Conservation (phyloP, 2,797 vertebrate species). For the Geotrypetes seraphini region DNA sequence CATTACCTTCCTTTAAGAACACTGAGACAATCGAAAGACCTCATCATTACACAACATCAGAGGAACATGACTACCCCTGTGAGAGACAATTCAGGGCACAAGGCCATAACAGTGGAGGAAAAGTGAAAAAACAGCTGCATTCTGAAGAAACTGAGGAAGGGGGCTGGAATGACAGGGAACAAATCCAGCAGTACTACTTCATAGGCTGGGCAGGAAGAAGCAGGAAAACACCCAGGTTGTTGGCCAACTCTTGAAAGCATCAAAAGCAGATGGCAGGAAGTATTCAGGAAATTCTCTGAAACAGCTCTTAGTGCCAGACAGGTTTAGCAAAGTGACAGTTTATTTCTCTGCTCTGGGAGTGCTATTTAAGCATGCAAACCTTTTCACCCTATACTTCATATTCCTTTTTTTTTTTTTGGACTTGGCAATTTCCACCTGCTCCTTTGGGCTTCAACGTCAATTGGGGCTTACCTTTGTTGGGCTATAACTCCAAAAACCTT, state of each 20-base stretch:
- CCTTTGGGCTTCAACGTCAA: no score
- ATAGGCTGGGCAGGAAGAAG: conserved; percentile 49
- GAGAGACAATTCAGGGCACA: conserved; percentile 47
- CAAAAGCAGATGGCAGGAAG: conserved; percentile 62
- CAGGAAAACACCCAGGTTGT: conserved; percentile 55
- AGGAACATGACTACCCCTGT: conserved; percentile 52
- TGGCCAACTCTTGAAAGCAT: conserved; percentile 51
- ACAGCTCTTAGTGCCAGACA: conserved; percentile 37
- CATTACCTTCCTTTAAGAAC: conserved; percentile 69
- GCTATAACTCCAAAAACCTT: no score
- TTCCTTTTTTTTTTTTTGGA: no score
- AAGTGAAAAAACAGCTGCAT: conserved; percentile 25
- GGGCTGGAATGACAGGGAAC: conserved; percentile 46
- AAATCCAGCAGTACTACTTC: conserved; percentile 43
- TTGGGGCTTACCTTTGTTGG: no score
- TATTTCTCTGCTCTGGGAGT: conserved; percentile 44
- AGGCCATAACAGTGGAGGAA: conserved; percentile 29
- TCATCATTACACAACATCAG: conserved; percentile 46
- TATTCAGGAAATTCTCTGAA: conserved; percentile 55
- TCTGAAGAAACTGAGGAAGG: conserved; percentile 43
- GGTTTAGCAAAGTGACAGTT: conserved; percentile 39
- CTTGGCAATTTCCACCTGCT: no score
- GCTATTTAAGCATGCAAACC: conserved; percentile 30
- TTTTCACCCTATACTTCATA: conserved; percentile 15
- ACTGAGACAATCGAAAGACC: conserved; percentile 39